Conservation (phyloP, 2,888 invertebrate species). For the Gerosis bhagava region DNA sequence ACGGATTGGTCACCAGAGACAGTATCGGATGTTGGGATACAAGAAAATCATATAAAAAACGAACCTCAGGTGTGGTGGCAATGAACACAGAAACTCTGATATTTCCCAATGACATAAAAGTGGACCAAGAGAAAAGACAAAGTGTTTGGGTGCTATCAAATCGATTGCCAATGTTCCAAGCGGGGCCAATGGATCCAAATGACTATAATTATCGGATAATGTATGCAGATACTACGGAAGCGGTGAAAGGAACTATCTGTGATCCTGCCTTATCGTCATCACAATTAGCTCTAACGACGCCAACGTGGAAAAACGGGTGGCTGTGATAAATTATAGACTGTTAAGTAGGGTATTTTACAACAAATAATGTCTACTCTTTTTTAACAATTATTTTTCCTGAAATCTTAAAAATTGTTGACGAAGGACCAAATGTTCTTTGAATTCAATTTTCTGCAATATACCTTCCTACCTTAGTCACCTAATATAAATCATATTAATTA, state of each 20-base stretch:
- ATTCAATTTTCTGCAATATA: no score
- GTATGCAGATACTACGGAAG: slow-evolving; percentile 84
- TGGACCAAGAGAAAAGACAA: slow-evolving; percentile 86
- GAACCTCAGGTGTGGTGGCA: slow-evolving; percentile 84
- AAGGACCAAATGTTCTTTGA: no score
- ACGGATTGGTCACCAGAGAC: slow-evolving; percentile 89
- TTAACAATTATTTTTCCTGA: no score
- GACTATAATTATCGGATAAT: slow-evolving; percentile 89
- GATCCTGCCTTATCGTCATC: slow-evolving; percentile 74
- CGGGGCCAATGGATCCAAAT: slow-evolving; percentile 81
- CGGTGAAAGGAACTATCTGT: slow-evolving; percentile 86
- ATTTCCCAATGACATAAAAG: slow-evolving; percentile 91
- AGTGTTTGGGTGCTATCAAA: slow-evolving; percentile 91
- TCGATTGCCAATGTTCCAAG: slow-evolving; percentile 88
- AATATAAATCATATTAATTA: no score
- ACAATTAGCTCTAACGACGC: slow-evolving; percentile 8
- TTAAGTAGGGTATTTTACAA: no score
- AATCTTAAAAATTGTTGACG: no score
- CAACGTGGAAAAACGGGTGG: no score
- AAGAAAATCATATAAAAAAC: slow-evolving; percentile 84
- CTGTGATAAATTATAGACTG: no score
- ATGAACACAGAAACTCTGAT: slow-evolving; percentile 84
- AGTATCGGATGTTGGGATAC: slow-evolving; percentile 92
- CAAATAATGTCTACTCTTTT: no score
- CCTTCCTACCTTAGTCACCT: no score